These are phyloP conservation scores for Galago senegalensis DNA, from an alignment of 2,797 vertebrate genomes.

Conservation along the genomic window DNA sequence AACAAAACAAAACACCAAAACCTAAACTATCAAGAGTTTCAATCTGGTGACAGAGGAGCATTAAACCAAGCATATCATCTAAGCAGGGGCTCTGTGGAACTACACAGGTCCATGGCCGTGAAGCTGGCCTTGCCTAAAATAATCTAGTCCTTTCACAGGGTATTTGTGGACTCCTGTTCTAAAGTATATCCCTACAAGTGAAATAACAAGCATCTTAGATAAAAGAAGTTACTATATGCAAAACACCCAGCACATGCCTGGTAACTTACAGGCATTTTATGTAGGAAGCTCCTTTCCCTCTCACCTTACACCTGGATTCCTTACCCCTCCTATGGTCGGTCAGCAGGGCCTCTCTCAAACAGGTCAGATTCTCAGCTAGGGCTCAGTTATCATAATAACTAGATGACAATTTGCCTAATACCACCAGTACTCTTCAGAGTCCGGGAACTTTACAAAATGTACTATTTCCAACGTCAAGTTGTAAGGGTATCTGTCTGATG, in stretches of 20 bases:
- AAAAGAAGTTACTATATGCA: not conserved
- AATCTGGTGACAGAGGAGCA: not conserved
- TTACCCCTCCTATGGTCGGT: not conserved
- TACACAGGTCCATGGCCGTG: too few relatives aligned
- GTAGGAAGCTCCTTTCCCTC: not conserved
- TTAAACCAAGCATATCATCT: not conserved
- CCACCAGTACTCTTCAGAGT: not conserved
- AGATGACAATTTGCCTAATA: slow-evolving; percentile 5
- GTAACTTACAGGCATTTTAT: not conserved
- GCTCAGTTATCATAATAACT: slow-evolving; percentile 42
- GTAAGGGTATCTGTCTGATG: slow-evolving; percentile 40
- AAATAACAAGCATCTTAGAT: not conserved
- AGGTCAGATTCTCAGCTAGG: slow-evolving; percentile 38
- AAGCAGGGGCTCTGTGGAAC: not conserved
- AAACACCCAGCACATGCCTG: not conserved
- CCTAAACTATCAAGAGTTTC: not conserved
- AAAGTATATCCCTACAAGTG: not conserved
- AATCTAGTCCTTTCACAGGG: not conserved
- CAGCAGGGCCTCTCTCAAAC: not conserved
- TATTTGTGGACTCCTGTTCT: not conserved
- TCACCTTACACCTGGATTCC: not conserved
- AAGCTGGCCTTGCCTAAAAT: not conserved
- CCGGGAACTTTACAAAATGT: slow-evolving; percentile 4
- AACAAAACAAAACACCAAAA: not conserved
- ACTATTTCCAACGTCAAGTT: slow-evolving; percentile 36